These are phyloP conservation scores for Xestia xanthographa DNA, from an alignment of 2,888 invertebrate genomes.

Conservation along the genomic window DNA sequence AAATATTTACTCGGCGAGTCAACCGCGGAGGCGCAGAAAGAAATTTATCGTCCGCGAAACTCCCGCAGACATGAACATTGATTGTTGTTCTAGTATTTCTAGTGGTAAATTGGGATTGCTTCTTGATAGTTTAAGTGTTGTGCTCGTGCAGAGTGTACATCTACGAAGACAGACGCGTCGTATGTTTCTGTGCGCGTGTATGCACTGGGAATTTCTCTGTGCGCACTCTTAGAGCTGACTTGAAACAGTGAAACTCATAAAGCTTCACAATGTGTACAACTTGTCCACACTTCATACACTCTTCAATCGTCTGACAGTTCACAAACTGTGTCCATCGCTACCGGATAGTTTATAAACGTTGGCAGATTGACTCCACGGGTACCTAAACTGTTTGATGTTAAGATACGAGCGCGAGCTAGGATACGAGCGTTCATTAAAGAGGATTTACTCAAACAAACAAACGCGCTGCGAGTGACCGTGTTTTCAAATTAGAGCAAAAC, in stretches of 20 bases:
- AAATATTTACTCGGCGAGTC: slow-evolving; percentile 52
- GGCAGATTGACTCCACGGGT: neutral
- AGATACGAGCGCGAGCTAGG: neutral
- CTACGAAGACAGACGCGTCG: neutral
- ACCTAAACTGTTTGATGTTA: no score
- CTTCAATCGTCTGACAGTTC: neutral
- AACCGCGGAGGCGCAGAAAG: slow-evolving; percentile 25
- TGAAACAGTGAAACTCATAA: neutral
- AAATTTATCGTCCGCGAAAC: slow-evolving; percentile 48
- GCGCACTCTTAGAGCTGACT: neutral
- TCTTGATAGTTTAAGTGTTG: slow-evolving; percentile 44
- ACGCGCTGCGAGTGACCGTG: neutral
- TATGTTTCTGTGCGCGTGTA: neutral
- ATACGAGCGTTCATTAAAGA: neutral
- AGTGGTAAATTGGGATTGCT: slow-evolving; percentile 51
- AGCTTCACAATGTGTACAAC: neutral
- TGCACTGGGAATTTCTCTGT: neutral
- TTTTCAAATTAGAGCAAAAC: neutral
- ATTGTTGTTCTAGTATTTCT: slow-evolving; percentile 34
- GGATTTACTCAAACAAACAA: neutral
- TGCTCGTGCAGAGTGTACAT: neutral
- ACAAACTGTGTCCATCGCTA: neutral
- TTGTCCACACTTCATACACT: neutral
- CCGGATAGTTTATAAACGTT: neutral
- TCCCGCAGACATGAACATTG: slow-evolving; percentile 27